These are phyloP conservation scores for Parasteatoda lunata DNA, from an alignment of 2,888 invertebrate genomes.

Conservation along the genomic window DNA sequence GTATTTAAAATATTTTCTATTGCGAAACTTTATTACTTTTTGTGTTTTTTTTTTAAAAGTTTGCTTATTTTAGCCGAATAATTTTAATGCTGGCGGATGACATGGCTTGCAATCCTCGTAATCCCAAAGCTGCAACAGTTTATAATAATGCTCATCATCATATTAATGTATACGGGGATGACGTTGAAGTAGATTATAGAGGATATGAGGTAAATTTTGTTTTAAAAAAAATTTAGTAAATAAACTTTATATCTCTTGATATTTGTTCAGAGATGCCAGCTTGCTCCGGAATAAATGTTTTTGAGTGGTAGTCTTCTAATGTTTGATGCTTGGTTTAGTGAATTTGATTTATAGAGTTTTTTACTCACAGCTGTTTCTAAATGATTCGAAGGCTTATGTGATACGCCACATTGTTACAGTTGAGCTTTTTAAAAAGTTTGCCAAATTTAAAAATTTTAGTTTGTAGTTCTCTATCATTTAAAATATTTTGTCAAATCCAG, in stretches of 20 bases:
- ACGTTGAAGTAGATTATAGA: constrained; percentile 98
- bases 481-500: no score
- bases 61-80: constrained; percentile 81
- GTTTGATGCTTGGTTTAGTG: no score
- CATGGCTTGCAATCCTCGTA: constrained; percentile 99
- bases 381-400: no score
- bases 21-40: background rate
- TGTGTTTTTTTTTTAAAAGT: background rate
- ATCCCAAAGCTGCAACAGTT: constrained; percentile 97
- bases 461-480: no score
- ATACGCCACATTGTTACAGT: no score
- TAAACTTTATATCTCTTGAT: background rate
- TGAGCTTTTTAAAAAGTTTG: no score
- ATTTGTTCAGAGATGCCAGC: background rate
- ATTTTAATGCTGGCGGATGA: constrained; percentile 99
- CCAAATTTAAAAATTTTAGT: no score
- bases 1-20: constrained; percentile 15
- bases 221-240: background rate
- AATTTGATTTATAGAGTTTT: no score
- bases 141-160: constrained; percentile 98
- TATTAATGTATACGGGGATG: constrained; percentile 99
- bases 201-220: constrained; percentile 79
- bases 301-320: constrained; percentile 4
- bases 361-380: no score
- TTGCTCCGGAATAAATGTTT: background rate